Base-by-base conservation (phyloP, 37 sponge, comb jelly and placozoan species). In the Theonella swinhoei region DNA sequence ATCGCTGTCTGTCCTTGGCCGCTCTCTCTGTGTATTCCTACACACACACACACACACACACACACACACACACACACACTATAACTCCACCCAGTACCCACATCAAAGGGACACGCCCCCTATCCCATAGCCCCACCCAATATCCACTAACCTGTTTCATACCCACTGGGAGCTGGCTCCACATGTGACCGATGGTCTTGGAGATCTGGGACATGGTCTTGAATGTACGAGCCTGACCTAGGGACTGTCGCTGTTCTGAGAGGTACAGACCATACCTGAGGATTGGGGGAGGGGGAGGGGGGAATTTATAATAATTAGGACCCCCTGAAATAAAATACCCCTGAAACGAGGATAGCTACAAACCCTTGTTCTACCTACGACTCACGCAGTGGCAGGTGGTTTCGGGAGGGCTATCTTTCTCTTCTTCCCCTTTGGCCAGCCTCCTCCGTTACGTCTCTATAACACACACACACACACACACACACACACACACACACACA, bases 341-440 rank as follows among this genome's bases (percentile, higher is more conserved):
- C 5, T 25, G 32, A 67, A 25, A 20, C 1, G n/a, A n/a, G n/a
- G n/a, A n/a, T n/a, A n/a, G n/a, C n/a, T n/a, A n/a, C n/a, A n/a
- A n/a, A n/a, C n/a, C n/a, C n/a, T n/a, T n/a, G n/a, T n/a, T n/a
- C n/a, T n/a, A n/a, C n/a, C n/a, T n/a, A 24, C 3, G 32, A 71
- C 68, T 0, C 76, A 84, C 84, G 72, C 84, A 34, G 84, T 84
- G 30, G 77, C 66, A 0, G 84, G 84, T 68, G 84, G 84, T 64
- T 84, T 84, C 0, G 84, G 84, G 9, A 36, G 37, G 4, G 14
- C 37, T 34, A 29, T 30, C 47, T 65, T 84, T 32, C 84, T 37
- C 40, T 39, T 84, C 59, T 76, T 84, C 25, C 84, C 84, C 59
- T 84, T 84, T 17, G 77, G 68, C 84, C 84, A 84, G 24, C 84